Conservation (phyloP, 2,113 vertebrate genomes). For the Phaethon lepturus region DNA sequence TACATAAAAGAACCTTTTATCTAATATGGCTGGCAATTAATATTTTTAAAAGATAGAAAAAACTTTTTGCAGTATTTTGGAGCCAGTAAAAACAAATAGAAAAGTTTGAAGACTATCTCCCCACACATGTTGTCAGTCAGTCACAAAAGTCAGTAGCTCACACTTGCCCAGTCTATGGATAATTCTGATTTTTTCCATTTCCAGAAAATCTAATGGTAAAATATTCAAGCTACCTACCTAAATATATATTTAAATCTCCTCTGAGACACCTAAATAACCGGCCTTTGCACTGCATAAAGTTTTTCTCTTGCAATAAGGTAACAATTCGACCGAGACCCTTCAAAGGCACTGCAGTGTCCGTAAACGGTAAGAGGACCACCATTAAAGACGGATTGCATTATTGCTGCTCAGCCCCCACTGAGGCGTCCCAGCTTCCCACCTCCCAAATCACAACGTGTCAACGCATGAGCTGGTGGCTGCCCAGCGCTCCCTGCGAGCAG, state of each 20-base stretch:
- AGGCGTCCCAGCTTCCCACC: neutral
- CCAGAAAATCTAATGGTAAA: conserved; percentile 80
- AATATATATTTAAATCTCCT: neutral
- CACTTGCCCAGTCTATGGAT: neutral
- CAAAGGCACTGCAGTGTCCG: neutral
- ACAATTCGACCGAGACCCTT: neutral
- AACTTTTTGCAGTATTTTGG: neutral
- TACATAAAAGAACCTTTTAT: neutral
- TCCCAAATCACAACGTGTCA: neutral
- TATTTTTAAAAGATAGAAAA: neutral
- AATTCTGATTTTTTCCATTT: neutral
- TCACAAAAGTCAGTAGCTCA: neutral
- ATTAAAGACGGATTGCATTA: neutral
- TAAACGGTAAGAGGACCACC: neutral
- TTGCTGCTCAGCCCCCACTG: neutral
- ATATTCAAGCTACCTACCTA: neutral
- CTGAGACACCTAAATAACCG: neutral
- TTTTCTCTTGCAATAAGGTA: neutral
- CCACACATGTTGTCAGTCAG: neutral
- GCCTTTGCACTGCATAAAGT: neutral
- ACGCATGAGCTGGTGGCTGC: neutral
- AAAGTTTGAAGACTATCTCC: neutral
- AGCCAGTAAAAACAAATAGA: neutral
- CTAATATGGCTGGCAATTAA: neutral
- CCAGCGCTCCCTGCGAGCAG: neutral